These are phyloP conservation scores for Drosophila lutescens DNA, from an alignment of 2,888 invertebrate genomes.

Conservation along the genomic window DNA sequence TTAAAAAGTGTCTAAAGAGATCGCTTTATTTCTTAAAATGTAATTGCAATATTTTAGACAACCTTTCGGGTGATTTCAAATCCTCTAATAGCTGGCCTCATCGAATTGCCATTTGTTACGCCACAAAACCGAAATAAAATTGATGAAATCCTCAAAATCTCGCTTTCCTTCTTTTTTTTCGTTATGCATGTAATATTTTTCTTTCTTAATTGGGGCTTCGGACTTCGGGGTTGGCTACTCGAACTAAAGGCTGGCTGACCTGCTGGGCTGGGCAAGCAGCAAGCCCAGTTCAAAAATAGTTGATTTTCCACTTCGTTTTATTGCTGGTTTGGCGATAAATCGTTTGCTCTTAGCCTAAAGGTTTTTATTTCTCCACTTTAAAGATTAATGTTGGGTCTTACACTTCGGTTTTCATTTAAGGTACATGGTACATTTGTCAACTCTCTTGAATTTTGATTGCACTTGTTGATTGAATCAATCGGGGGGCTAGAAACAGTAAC, in stretches of 20 bases:
- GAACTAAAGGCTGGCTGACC: constrained; percentile 62
- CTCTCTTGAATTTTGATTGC: constrained; percentile 24
- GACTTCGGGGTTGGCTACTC: constrained; percentile 27
- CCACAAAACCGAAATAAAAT: constrained; percentile 15
- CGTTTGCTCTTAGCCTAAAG: constrained; percentile 25
- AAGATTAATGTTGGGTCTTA: constrained; percentile 11
- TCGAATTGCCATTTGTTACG: not conserved
- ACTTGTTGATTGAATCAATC: constrained; percentile 31
- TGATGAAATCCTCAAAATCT: constrained; percentile 19
- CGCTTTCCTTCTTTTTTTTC: constrained; percentile 10
- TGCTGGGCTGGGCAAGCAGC: constrained; percentile 74
- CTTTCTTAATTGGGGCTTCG: not conserved
- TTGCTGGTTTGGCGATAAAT: not conserved
- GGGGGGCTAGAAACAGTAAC: not conserved
- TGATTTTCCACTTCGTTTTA: constrained; percentile 16
- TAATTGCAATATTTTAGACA: not conserved
- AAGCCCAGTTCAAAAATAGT: constrained; percentile 61
- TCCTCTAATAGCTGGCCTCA: not conserved
- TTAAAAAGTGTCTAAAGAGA: no score
- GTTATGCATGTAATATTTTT: constrained; percentile 5
- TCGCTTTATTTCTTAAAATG: not conserved
- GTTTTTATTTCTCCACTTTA: constrained; percentile 19
- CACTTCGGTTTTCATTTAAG: constrained; percentile 9
- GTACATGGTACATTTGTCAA: constrained; percentile 57
- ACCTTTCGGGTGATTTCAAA: not conserved